Evolutionary conservation across 2,113 vertebrate species (phyloP), one percentile per base, ranked within the genome.

Genomic region (Leptobrachium leishanense): DNA sequence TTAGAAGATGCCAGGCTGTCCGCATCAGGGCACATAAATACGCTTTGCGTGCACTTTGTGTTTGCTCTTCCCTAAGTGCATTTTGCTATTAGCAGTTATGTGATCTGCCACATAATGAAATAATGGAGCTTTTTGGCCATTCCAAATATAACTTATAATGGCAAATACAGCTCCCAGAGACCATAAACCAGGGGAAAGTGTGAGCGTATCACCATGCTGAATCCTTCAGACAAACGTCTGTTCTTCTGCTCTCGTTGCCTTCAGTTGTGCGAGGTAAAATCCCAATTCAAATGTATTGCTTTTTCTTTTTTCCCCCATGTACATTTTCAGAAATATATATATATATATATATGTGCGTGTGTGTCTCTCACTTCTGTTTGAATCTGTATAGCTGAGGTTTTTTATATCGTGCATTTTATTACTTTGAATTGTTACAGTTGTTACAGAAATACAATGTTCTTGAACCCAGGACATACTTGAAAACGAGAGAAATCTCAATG

Each of bases 241-340:
- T 70, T 62, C 31, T 77, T 69, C 67, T 77, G 75, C 6, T n/a
- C 75, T 44, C 75, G 53, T 42, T 77, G 75, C 67, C 67, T 59
- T 42, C 66, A 9, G 2, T 15, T 77, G 10, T 77, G 66, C 40
- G n/a, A 77, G 75, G 75, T 77, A 77, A 76, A 6, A 50, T 31
- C 20, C 20, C 20, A 31, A 31, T 31, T 31, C 20, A 31, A 31
- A 31, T 31, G 20, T 31, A 31, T 31, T 31, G 20, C 20, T 31
- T 31, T 31, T 31, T 31, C 20, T 31, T 31, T 31, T 31, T 31
- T 31, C 20, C 20, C 20, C 20, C 20, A 31, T 31, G 20, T 31
- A 31, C 20, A 31, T 31, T 31, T 31, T 31, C 20, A 31, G 20
- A 31, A 31, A 31, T 31, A 31, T 31, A 31, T 31, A 31, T 31